Evolutionary conservation across 2,113 vertebrate species (phyloP).

Genomic region (Bolborhynchus lineola): DNA sequence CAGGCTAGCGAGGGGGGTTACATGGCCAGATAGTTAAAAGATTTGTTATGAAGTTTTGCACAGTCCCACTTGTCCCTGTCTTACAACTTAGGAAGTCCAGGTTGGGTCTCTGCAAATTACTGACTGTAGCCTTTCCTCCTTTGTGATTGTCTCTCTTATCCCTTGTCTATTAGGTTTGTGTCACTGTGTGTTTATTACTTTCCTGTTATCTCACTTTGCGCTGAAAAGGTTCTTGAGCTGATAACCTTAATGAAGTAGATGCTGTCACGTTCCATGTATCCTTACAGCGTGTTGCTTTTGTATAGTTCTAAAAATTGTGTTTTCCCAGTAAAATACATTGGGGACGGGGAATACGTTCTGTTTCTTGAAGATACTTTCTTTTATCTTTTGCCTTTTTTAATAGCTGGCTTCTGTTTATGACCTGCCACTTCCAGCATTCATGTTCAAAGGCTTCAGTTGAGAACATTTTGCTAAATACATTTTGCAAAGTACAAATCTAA

Average conservation of each 20-base stretch:
- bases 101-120: not conserved
- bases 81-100: not conserved
- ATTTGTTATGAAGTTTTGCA: not conserved
- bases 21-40: accelerated
- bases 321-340: not conserved
- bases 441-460: not conserved
- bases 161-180: not conserved
- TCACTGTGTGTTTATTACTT: not conserved
- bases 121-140: not conserved
- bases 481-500: not conserved
- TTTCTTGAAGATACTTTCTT: not conserved
- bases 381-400: not conserved
- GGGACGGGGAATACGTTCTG: not conserved
- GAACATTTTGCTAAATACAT: not conserved
- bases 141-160: not conserved
- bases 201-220: not conserved
- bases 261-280: not conserved
- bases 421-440: not conserved
- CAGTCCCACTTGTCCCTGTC: not conserved
- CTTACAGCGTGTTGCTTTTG: not conserved
- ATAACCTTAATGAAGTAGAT: not conserved
- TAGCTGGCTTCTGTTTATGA: not conserved
- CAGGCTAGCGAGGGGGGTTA: accelerated
- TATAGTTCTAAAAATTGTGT: not conserved
- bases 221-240: not conserved